Evolutionary conservation across 2,113 vertebrate genomes (phyloP).

Genomic region (Cheilinus undulatus): DNA sequence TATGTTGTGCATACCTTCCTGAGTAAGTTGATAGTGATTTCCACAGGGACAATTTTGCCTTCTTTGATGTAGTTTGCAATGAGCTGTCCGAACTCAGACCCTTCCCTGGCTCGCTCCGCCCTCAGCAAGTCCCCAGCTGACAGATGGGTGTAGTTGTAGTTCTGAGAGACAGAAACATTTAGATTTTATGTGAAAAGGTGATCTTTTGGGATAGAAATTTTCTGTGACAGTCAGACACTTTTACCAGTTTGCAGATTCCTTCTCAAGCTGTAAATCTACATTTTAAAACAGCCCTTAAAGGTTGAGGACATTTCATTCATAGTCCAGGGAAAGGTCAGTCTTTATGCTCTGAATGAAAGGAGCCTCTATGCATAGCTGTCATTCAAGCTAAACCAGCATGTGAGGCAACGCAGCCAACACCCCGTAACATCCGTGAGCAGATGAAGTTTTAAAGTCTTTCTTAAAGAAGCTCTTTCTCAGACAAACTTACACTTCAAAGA

Average conservation of each 20-base stretch:
- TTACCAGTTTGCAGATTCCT: neutral
- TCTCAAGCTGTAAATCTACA: neutral
- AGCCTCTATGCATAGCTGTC: conserved; percentile 40
- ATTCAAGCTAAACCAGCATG: conserved; percentile 24
- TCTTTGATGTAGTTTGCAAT: conserved; percentile 94
- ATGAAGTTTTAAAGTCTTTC: conserved; percentile 24
- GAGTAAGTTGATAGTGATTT: conserved; percentile 96
- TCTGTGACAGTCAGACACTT: neutral
- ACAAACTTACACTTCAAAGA: conserved; percentile 21
- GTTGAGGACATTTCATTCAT: neutral
- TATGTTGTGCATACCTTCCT: conserved; percentile 87
- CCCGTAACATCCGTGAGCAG: conserved; percentile 36
- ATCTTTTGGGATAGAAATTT: neutral
- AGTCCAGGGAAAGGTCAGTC: conserved; percentile 4
- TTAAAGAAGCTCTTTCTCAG: neutral
- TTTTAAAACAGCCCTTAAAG: neutral
- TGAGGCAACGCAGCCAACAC: conserved; percentile 42
- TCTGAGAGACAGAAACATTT: conserved; percentile 76
- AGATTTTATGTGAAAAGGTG: neutral
- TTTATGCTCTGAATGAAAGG: conserved; percentile 52
- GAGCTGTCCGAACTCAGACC: conserved; percentile 91
- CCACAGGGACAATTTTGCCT: conserved; percentile 95
- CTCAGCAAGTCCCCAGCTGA: conserved; percentile 96
- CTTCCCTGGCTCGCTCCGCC: conserved; percentile 89
- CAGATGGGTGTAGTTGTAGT: conserved; percentile 93